Conservation (phyloP, 2,113 vertebrate species). For the Natator depressus region DNA sequence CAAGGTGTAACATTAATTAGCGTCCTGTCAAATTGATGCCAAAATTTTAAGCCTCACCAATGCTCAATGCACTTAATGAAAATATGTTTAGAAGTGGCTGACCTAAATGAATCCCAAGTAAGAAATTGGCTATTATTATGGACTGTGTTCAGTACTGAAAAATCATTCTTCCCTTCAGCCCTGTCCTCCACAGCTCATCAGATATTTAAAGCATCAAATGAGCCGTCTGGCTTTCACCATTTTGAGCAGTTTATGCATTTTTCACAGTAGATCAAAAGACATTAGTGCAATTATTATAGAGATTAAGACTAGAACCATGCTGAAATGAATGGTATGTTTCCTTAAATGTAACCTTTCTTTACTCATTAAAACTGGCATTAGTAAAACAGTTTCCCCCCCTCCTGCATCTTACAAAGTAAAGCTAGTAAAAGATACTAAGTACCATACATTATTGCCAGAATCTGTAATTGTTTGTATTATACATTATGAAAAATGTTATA, state of each 20-base stretch:
- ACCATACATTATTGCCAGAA: conserved; percentile 62
- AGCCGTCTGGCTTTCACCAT: conserved; percentile 40
- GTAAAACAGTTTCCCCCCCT: conserved; percentile 47
- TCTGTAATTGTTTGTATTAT: conserved; percentile 71
- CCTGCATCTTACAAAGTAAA: conserved; percentile 40
- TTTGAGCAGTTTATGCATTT: conserved; percentile 50
- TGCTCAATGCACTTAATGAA: conserved; percentile 37
- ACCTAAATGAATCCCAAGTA: conserved; percentile 44
- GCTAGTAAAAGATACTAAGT: conserved; percentile 62
- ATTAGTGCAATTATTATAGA: conserved; percentile 56
- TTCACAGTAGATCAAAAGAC: conserved; percentile 58
- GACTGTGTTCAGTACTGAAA: conserved; percentile 17
- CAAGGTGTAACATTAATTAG: neutral
- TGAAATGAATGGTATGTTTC: conserved; percentile 32
- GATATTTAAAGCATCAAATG: conserved; percentile 61
- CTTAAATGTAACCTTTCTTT: conserved; percentile 65
- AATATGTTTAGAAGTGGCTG: conserved; percentile 49
- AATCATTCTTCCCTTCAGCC: conserved; percentile 51
- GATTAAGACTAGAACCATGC: conserved; percentile 45
- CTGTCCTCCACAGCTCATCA: conserved; percentile 34
- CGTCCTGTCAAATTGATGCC: neutral
- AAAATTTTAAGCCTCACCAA: conserved; percentile 39
- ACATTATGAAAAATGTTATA: conserved; percentile 62
- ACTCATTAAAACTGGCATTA: conserved; percentile 41
- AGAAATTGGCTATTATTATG: conserved; percentile 49